Evolutionary conservation across 2,113 vertebrate species (phyloP).

Genomic region (Semicossyphus pulcher): DNA sequence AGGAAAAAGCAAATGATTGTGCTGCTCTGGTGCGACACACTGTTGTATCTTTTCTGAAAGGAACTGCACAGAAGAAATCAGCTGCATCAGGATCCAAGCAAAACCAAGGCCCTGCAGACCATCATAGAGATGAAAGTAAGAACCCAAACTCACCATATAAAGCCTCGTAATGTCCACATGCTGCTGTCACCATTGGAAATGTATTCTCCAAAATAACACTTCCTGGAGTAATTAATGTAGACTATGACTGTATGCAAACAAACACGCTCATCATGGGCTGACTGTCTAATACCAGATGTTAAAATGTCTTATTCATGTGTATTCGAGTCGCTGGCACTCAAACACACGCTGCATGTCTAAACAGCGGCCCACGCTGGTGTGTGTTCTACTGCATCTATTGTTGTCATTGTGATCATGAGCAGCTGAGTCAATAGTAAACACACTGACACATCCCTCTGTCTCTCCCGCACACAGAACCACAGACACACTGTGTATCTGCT

Average conservation of each 20-base stretch:
- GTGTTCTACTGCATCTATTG: slow-evolving; percentile 33
- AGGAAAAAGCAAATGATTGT: background rate
- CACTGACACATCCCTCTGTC: slow-evolving; percentile 21
- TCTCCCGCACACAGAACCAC: slow-evolving; percentile 1
- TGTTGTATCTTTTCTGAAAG: slow-evolving; percentile 83
- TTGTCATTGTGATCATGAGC: slow-evolving; percentile 47
- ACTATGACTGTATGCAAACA: background rate
- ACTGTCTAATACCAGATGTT: slow-evolving; percentile 8
- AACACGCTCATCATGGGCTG: background rate
- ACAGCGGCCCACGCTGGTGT: slow-evolving; percentile 8
- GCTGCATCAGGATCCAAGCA: slow-evolving; percentile 94
- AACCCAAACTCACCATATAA: background rate
- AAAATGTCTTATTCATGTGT: background rate
- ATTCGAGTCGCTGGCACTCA: background rate
- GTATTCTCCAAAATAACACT: background rate
- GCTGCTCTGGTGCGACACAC: slow-evolving; percentile 8
- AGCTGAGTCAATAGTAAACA: slow-evolving; percentile 61
- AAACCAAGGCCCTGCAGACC: slow-evolving; percentile 98
- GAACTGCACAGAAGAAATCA: slow-evolving; percentile 96
- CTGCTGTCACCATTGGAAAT: background rate
- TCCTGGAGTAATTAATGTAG: background rate
- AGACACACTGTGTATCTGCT: slow-evolving; percentile 21
- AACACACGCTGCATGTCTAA: slow-evolving; percentile 9
- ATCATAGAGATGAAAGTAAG: slow-evolving; percentile 99
- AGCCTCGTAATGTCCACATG: background rate